These are phyloP conservation scores for Turritopsis rubra DNA, from an alignment of 30 jellyfish, hydroid and myxozoan genomes.

Conservation along the genomic window DNA sequence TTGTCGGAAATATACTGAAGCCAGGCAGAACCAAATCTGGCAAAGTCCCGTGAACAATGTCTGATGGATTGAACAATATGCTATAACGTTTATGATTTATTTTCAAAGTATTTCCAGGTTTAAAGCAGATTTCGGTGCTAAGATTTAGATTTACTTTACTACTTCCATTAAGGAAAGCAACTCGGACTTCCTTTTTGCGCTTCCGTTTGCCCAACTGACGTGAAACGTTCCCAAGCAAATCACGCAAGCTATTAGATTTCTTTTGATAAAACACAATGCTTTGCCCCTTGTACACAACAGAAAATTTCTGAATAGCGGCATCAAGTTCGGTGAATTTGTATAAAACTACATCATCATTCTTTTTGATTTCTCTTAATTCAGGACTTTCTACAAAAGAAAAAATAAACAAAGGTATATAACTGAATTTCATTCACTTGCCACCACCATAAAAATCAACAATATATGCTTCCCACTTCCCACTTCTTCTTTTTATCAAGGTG, in stretches of 20 bases:
- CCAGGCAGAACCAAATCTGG: slow-evolving; percentile 71
- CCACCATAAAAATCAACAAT: not conserved
- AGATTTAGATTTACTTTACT: slow-evolving; percentile 20
- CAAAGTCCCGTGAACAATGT: slow-evolving; percentile 17
- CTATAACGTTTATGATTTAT: slow-evolving; percentile 41
- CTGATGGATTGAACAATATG: slow-evolving; percentile 64
- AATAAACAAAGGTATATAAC: no score
- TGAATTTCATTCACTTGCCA: no score
- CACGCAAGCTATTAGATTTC: not conserved
- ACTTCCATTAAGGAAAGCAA: not conserved
- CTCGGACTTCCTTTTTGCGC: not conserved
- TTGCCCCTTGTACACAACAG: not conserved
- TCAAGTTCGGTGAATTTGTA: not conserved
- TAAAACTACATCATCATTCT: not conserved
- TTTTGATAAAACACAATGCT: not conserved
- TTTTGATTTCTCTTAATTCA: not conserved
- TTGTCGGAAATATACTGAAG: slow-evolving; percentile 58
- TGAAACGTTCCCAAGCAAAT: not conserved
- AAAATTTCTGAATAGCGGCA: not conserved
- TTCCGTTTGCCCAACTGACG: not conserved
- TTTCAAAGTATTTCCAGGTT: slow-evolving; percentile 33
- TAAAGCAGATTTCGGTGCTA: slow-evolving; percentile 40
- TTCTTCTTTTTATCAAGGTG: no score
- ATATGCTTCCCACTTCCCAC: not conserved
- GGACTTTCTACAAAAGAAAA: not conserved